phyloP scores from a whole-genome alignment of 1,140 invertebrate species.

The Zaprionus inermis region DNA sequence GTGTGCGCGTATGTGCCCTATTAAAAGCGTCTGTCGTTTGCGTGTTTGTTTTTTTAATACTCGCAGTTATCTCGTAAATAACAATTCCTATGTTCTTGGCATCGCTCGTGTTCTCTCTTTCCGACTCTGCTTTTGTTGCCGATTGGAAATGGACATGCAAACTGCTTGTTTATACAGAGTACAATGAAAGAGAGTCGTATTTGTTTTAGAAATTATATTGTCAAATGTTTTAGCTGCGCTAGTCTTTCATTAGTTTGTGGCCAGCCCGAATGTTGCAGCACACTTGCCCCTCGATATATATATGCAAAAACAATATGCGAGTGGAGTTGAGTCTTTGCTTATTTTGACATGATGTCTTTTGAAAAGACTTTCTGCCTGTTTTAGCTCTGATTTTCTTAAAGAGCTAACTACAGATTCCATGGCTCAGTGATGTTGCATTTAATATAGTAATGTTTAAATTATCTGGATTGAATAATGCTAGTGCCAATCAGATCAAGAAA shows the following conservation, averaged over 20 bases:
- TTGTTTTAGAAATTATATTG: constrained; percentile 51
- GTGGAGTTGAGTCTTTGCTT: not conserved
- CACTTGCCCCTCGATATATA: not conserved
- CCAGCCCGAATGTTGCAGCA: not conserved
- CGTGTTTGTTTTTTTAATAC: constrained; percentile 56
- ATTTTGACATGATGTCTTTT: too few relatives aligned
- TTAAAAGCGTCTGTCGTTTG: constrained; percentile 32
- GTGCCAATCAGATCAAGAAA: too few relatives aligned
- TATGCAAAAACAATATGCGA: not conserved
- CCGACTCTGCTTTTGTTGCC: not conserved
- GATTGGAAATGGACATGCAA: constrained; percentile 56
- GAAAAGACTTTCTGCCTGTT: too few relatives aligned
- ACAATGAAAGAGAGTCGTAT: constrained; percentile 25
- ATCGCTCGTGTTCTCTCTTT: constrained; percentile 30
- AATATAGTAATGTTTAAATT: too few relatives aligned
- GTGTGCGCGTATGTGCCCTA: constrained; percentile 8
- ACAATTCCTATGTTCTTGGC: constrained; percentile 41
- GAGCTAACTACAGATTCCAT: too few relatives aligned
- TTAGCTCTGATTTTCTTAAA: too few relatives aligned
- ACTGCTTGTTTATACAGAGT: constrained; percentile 22
- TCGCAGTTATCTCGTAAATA: constrained; percentile 61
- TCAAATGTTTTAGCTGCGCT: constrained; percentile 12
- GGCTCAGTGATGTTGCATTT: too few relatives aligned
- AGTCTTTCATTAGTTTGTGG: constrained; percentile 1
- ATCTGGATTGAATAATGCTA: too few relatives aligned